Percentiles rank a stretch among this genome's conserved stretches.
These are phyloP conservation scores for Paracentrotus lividus DNA, from an alignment of 53 echinoderm and acorn worm genomes.

Conservation along the genomic window DNA sequence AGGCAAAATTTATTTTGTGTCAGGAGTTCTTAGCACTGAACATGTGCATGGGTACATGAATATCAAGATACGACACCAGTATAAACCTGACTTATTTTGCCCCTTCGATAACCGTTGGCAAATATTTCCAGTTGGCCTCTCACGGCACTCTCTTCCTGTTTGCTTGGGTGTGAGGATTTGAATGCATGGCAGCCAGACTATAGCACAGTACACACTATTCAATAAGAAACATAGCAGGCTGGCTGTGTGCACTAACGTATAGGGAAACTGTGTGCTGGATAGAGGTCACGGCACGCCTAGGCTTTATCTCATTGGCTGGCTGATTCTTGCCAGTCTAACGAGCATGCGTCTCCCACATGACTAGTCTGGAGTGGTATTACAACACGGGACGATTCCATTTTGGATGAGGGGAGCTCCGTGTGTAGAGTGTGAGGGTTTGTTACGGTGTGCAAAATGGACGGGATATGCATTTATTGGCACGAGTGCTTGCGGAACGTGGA, in stretches of 20 bases:
- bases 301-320: slow-evolving; percentile 54
- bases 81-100: slow-evolving; percentile 46
- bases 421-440: background rate
- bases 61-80: background rate
- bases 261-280: slow-evolving; percentile 12
- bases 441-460: background rate
- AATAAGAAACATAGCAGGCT: background rate
- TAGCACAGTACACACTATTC: background rate
- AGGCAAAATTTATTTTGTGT: background rate
- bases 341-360: slow-evolving; percentile 63
- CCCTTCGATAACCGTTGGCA: slow-evolving; percentile 40
- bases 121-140: slow-evolving; percentile 61
- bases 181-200: slow-evolving; percentile 19
- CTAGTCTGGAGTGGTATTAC: slow-evolving; percentile 33
- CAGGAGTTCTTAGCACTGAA: background rate
- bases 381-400: slow-evolving; percentile 37
- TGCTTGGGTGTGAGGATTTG: background rate
- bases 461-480: background rate
- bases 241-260: slow-evolving; percentile 47
- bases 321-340: slow-evolving; percentile 57
- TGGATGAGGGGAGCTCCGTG: slow-evolving; percentile 31
- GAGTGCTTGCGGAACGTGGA: slow-evolving; percentile 2
- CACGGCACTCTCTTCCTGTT: slow-evolving; percentile 62
- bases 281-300: slow-evolving; percentile 59
- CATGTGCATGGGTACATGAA: slow-evolving; percentile 3